These are phyloP conservation scores for Epirrita christyi DNA, from an alignment of 2,888 invertebrate species.

Conservation along the genomic window DNA sequence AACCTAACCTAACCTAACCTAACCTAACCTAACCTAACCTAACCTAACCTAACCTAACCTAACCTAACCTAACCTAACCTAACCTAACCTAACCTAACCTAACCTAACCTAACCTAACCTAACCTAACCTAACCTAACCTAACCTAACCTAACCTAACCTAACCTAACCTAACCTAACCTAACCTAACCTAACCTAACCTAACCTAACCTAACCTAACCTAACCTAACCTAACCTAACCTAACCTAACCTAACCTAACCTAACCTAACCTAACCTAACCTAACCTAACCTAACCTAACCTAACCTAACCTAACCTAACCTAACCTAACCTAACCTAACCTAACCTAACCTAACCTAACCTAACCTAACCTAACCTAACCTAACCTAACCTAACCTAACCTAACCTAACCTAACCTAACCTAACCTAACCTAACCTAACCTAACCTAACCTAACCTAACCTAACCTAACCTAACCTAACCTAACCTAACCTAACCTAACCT, in stretches of 20 bases:
- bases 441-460: slow-evolving; percentile 21
- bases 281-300: slow-evolving; percentile 30
- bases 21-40: slow-evolving; percentile 13
- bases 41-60: no score
- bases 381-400: slow-evolving; percentile 34
- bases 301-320: slow-evolving; percentile 24
- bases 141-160: slow-evolving; percentile 21
- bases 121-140: slow-evolving; percentile 20
- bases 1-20: slow-evolving; percentile 28
- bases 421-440: slow-evolving; percentile 24
- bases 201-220: slow-evolving; percentile 15
- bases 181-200: slow-evolving; percentile 17
- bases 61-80: slow-evolving; percentile 25
- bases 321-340: slow-evolving; percentile 32
- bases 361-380: slow-evolving; percentile 37
- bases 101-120: slow-evolving; percentile 15
- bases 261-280: slow-evolving; percentile 10
- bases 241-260: slow-evolving; percentile 10
- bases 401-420: slow-evolving; percentile 10
- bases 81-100: slow-evolving; percentile 23
- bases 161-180: slow-evolving; percentile 8
- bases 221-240: slow-evolving; percentile 20
- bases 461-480: slow-evolving; percentile 14
- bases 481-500: slow-evolving; percentile 37
- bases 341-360: slow-evolving; percentile 29